Percentiles rank a stretch among this genome's conserved stretches.
phyloP scores from a whole-genome alignment of 2,888 invertebrate species.

The Drosophila picticornis region DNA sequence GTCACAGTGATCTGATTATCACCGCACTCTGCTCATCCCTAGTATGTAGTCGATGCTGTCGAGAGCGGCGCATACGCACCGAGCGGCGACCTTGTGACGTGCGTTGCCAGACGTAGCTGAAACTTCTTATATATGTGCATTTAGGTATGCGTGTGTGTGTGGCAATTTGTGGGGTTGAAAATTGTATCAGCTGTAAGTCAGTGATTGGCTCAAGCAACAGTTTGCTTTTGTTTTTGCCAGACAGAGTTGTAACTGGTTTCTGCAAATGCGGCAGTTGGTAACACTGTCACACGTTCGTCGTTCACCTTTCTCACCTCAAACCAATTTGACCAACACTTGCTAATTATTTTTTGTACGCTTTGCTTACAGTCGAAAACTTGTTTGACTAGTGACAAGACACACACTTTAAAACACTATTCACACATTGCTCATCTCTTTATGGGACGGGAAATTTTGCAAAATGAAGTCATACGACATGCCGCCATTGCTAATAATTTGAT shows the following conservation, averaged over 20 bases:
- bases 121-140: neutral
- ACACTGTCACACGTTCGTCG: neutral
- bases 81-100: conserved; percentile 58
- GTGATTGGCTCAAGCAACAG: conserved; percentile 20
- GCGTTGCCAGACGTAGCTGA: conserved; percentile 27
- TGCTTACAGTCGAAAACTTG: conserved; percentile 29
- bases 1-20: conserved; percentile 13
- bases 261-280: neutral
- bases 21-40: conserved; percentile 19
- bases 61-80: conserved; percentile 47
- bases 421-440: neutral
- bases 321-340: conserved; percentile 13
- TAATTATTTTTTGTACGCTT: conserved; percentile 19
- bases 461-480: conserved; percentile 43
- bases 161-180: conserved; percentile 13
- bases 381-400: conserved; percentile 20
- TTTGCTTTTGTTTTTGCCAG: conserved; percentile 1
- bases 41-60: conserved; percentile 13
- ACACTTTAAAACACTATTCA: conserved; percentile 10
- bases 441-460: conserved; percentile 18
- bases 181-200: conserved; percentile 23
- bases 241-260: conserved; percentile 4
- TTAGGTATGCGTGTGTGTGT: conserved; percentile 23
- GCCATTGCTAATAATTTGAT: conserved; percentile 58
- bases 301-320: conserved; percentile 19